phyloP scores from a whole-genome alignment of 1,140 invertebrate species.

The Hirudo medicinalis region DNA sequence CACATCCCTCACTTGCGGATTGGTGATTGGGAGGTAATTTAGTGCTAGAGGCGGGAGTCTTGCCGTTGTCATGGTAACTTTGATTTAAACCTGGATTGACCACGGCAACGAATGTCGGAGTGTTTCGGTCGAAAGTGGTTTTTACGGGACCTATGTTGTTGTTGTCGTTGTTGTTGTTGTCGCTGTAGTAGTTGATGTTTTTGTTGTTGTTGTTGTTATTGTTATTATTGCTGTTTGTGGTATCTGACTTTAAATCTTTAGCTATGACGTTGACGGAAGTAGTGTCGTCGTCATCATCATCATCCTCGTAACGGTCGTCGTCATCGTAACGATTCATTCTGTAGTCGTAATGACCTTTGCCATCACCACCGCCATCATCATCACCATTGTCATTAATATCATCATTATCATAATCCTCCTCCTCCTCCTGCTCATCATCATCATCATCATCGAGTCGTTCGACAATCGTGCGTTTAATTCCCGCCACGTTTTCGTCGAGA shows the following conservation, averaged over 20 bases:
- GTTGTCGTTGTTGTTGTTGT: constrained; percentile 1
- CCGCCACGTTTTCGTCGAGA: too few species aligned
- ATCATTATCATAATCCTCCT: not conserved
- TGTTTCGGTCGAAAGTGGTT: not conserved
- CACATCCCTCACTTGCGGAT: too few species aligned
- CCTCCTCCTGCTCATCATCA: not conserved
- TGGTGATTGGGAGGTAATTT: too few species aligned
- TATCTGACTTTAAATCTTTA: not conserved
- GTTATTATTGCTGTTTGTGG: not conserved
- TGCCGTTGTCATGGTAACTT: too few species aligned
- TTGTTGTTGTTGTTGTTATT: not conserved
- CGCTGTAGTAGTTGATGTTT: not conserved
- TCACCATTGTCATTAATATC: not conserved
- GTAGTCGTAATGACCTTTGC: not conserved
- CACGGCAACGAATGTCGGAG: too few species aligned
- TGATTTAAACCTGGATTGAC: too few species aligned
- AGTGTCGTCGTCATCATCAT: not conserved
- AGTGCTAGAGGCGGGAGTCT: too few species aligned
- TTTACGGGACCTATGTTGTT: not conserved
- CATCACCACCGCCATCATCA: not conserved
- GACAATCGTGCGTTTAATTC: too few species aligned
- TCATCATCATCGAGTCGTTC: not conserved
- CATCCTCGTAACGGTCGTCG: not conserved
- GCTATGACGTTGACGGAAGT: not conserved
- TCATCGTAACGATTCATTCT: not conserved